A percentile compares a stretch with the other conserved stretches of the same genome.
Evolutionary conservation across 2,113 vertebrate species (phyloP).

Genomic region (Empidonax alnorum): DNA sequence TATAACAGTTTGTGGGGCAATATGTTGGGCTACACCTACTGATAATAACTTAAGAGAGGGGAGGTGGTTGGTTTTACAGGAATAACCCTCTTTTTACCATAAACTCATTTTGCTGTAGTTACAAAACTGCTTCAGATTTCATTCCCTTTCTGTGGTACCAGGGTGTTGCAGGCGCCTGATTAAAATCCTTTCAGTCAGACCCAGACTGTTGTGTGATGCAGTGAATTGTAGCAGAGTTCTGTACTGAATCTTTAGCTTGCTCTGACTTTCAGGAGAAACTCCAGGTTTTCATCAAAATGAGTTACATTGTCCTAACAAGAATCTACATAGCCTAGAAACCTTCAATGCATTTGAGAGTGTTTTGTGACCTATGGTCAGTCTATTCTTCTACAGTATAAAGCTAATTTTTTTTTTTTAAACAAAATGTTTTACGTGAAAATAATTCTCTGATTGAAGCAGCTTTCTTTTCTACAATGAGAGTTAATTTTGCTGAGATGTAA

Average conservation of each 20-base stretch:
- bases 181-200: background rate
- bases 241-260: background rate
- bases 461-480: background rate
- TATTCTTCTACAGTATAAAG: background rate
- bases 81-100: background rate
- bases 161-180: background rate
- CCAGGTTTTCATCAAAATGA: background rate
- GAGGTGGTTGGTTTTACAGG: background rate
- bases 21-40: background rate
- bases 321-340: background rate
- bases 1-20: background rate
- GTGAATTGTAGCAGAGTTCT: background rate
- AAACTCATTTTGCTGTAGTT: background rate
- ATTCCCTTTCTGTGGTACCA: rapidly evolving
- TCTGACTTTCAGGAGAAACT: background rate
- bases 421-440: background rate
- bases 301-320: background rate
- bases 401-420: background rate
- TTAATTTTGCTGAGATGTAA: background rate
- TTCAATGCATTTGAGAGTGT: background rate
- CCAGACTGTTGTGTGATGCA: background rate
- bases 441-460: background rate
- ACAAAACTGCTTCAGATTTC: background rate
- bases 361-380: background rate
- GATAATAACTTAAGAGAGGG: background rate